Evolutionary conservation across 1,140 invertebrate species (phyloP).

Genomic region (Drosophila guanche): DNA sequence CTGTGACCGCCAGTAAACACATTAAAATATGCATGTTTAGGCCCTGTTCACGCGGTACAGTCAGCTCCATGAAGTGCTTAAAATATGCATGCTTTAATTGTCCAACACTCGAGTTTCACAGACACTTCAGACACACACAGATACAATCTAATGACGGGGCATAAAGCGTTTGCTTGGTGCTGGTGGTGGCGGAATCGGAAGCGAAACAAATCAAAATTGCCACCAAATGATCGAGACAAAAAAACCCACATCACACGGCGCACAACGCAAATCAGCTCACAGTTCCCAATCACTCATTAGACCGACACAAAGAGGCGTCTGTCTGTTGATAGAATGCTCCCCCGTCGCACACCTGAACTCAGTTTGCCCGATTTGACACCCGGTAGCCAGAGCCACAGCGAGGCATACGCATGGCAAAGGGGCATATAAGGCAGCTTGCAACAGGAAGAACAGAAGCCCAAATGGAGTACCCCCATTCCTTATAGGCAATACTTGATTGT

Average conservation of each 20-base stretch:
- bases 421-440: slow-evolving; percentile 35
- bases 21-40: slow-evolving; percentile 12
- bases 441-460: slow-evolving; percentile 6
- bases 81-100: slow-evolving; percentile 52
- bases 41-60: slow-evolving; percentile 1
- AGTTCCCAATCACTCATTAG: slow-evolving; percentile 53
- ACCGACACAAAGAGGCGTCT: slow-evolving; percentile 55
- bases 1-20: neutral
- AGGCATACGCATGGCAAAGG: neutral
- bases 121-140: slow-evolving; percentile 57
- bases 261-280: slow-evolving; percentile 42
- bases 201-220: slow-evolving; percentile 67
- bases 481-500: neutral
- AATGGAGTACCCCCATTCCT: neutral
- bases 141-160: slow-evolving; percentile 70
- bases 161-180: slow-evolving; percentile 34
- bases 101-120: slow-evolving; percentile 31
- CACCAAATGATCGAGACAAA: slow-evolving; percentile 42
- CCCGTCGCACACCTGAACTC: slow-evolving; percentile 30
- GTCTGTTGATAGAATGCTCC: slow-evolving; percentile 23
- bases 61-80: slow-evolving; percentile 60
- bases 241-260: slow-evolving; percentile 15
- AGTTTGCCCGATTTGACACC: slow-evolving; percentile 32
- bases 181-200: slow-evolving; percentile 60
- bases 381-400: slow-evolving; percentile 7